Percentiles rank a stretch among this genome's conserved stretches.
Evolutionary conservation across 2,113 vertebrate genomes (phyloP).

Genomic region (Empidonax traillii): DNA sequence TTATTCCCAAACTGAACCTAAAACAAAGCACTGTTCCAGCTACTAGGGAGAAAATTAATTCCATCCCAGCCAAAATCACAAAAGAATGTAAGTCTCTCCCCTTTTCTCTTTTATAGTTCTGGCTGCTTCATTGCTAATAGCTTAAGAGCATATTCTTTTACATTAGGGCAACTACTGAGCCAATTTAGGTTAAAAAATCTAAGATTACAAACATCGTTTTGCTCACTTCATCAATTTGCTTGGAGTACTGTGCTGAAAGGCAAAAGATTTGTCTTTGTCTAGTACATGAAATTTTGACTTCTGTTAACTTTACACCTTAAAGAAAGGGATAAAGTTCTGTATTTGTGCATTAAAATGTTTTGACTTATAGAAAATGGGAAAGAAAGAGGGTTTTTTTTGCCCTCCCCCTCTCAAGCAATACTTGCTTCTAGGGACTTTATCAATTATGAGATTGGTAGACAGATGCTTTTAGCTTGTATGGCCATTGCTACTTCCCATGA

Average conservation of each 20-base stretch:
- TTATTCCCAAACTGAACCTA: neutral
- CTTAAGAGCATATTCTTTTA: neutral
- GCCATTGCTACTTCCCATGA: neutral
- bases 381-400: fast-evolving
- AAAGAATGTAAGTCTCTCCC: fast-evolving
- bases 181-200: neutral
- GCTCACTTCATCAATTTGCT: neutral
- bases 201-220: neutral
- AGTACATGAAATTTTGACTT: neutral
- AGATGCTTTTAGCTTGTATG: neutral
- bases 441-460: neutral
- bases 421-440: neutral
- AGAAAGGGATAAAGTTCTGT: neutral
- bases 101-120: neutral
- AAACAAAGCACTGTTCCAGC: neutral
- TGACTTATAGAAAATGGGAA: neutral
- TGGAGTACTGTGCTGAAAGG: neutral
- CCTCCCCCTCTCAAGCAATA: neutral
- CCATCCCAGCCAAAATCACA: neutral
- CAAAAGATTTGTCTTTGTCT: neutral
- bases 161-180: neutral
- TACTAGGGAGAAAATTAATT: neutral
- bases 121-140: neutral
- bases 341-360: neutral
- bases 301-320: neutral